phyloP scores from a whole-genome alignment of 2,888 invertebrate species.

The Agelastica alni region DNA sequence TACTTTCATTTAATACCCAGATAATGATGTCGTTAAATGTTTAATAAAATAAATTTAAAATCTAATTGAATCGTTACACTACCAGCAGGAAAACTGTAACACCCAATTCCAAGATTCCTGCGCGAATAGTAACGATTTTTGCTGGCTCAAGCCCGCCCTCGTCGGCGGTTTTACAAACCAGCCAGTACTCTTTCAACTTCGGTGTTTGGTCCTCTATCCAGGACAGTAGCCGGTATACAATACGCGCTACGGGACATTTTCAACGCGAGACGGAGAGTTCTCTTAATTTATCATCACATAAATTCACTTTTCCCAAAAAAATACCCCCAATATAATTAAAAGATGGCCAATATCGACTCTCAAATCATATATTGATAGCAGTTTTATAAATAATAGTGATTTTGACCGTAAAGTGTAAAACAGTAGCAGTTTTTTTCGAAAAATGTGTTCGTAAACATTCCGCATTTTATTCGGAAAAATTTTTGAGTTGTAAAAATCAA shows the following conservation, averaged over 20 bases:
- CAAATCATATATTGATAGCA: too few relatives aligned
- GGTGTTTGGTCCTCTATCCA: constrained; percentile 49
- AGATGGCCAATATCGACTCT: too few relatives aligned
- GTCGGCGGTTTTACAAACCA: constrained; percentile 44
- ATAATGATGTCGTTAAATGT: neutral
- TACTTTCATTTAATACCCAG: neutral
- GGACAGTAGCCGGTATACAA: constrained; percentile 51
- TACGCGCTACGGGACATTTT: constrained; percentile 38
- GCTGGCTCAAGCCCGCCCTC: constrained; percentile 45
- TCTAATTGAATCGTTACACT: constrained; percentile 40
- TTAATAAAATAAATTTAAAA: neutral
- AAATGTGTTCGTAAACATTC: too few relatives aligned
- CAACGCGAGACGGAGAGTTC: neutral
- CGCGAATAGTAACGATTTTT: constrained; percentile 57
- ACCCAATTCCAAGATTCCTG: constrained; percentile 46
- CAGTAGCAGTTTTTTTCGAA: too few relatives aligned
- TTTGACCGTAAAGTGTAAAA: too few relatives aligned
- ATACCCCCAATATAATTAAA: too few relatives aligned
- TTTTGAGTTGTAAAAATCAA: too few relatives aligned
- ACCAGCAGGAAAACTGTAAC: constrained; percentile 41
- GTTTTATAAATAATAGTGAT: too few relatives aligned
- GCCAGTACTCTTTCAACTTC: constrained; percentile 54
- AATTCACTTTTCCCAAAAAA: neutral
- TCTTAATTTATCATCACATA: neutral
- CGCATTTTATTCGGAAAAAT: too few relatives aligned